Conservation (phyloP, 2,797 vertebrate genomes). For the Ctenochaetus hawaiiensis region DNA sequence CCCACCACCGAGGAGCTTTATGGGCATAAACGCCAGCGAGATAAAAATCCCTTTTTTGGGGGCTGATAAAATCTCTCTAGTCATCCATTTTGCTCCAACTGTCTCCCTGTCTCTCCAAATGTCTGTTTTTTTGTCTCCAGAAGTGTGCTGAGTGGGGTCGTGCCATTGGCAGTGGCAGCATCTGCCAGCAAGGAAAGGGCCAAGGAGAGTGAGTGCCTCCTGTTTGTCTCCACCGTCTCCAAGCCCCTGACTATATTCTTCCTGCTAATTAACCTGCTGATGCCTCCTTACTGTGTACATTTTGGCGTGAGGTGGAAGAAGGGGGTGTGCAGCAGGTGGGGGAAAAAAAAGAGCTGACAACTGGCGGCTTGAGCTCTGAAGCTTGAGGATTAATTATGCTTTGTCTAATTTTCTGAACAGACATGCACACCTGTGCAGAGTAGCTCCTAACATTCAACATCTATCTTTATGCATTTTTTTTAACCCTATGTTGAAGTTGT, state of each 20-base stretch:
- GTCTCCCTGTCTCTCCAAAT: slow-evolving; percentile 47
- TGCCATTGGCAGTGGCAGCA: slow-evolving; percentile 71
- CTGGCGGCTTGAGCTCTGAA: slow-evolving; percentile 24
- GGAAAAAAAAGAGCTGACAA: slow-evolving; percentile 30
- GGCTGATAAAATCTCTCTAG: slow-evolving; percentile 54
- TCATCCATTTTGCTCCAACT: slow-evolving; percentile 54
- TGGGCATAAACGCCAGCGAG: slow-evolving; percentile 62
- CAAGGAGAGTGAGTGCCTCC: slow-evolving; percentile 70
- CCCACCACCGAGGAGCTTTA: slow-evolving; percentile 61
- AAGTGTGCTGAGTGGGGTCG: slow-evolving; percentile 70
- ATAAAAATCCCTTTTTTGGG: slow-evolving; percentile 52
- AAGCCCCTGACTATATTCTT: slow-evolving; percentile 72
- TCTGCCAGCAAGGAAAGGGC: slow-evolving; percentile 68
- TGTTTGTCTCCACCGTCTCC: slow-evolving; percentile 65
- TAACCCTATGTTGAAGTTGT: background rate
- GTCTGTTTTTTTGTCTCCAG: slow-evolving; percentile 54
- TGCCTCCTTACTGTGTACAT: slow-evolving; percentile 70
- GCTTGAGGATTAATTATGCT: slow-evolving; percentile 44
- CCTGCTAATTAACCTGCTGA: slow-evolving; percentile 84
- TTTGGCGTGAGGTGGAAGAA: slow-evolving; percentile 31
- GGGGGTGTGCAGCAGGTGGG: slow-evolving; percentile 59
- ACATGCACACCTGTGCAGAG: slow-evolving; percentile 6
- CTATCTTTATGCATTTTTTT: no score
- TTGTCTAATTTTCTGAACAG: slow-evolving; percentile 9
- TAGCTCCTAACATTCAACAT: background rate